Evolutionary conservation across 2,888 invertebrate species (phyloP).

Genomic region (Timema podura): DNA sequence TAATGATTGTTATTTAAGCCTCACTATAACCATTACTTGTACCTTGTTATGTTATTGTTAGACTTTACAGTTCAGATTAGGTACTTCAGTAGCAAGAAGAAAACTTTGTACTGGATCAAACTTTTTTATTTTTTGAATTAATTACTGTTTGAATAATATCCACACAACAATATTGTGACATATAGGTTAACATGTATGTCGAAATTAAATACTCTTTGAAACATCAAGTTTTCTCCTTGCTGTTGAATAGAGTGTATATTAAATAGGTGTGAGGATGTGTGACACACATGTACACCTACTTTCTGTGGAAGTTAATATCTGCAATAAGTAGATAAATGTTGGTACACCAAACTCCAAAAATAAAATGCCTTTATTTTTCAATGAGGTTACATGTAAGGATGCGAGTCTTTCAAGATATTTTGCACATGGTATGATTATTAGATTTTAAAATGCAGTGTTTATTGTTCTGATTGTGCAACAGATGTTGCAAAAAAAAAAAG

Average conservation of each 20-base stretch:
- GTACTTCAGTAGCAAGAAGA: slow-evolving; percentile 47
- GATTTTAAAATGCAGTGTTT: not conserved
- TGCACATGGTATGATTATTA: slow-evolving; percentile 24
- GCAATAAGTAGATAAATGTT: slow-evolving; percentile 30
- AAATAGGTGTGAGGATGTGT: slow-evolving; percentile 29
- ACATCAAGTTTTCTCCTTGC: slow-evolving; percentile 44
- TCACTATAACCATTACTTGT: slow-evolving; percentile 45
- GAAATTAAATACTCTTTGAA: slow-evolving; percentile 17
- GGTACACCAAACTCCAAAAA: slow-evolving; percentile 28
- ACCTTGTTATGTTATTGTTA: slow-evolving; percentile 43
- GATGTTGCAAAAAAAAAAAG: no score
- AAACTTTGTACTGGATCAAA: slow-evolving; percentile 40
- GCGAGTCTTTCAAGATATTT: slow-evolving; percentile 35
- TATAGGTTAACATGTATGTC: slow-evolving; percentile 13
- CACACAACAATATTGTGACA: slow-evolving; percentile 8
- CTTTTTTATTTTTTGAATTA: slow-evolving; percentile 48
- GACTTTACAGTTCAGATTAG: slow-evolving; percentile 48
- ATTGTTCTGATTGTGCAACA: slow-evolving; percentile 18
- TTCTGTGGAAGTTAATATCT: slow-evolving; percentile 31
- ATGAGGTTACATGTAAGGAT: slow-evolving; percentile 30
- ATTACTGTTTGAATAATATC: slow-evolving; percentile 41
- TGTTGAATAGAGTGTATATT: slow-evolving; percentile 41
- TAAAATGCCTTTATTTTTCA: slow-evolving; percentile 34
- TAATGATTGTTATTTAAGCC: slow-evolving; percentile 54
- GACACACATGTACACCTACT: slow-evolving; percentile 28